phyloP scores from a whole-genome alignment of 2,888 invertebrate genomes.

The Philhelius pedissequus region DNA sequence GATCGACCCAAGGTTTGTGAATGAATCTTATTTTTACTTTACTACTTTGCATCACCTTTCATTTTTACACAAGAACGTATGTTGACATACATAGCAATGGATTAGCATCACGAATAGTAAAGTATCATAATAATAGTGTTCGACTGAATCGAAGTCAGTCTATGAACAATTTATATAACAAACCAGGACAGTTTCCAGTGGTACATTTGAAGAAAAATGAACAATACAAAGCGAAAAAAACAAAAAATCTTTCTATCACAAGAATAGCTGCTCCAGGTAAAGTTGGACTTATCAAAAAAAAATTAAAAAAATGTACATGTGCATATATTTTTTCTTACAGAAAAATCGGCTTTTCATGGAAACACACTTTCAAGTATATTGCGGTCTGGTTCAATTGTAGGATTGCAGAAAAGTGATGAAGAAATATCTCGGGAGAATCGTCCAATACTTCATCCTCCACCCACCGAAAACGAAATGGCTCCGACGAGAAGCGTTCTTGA shows the following conservation, averaged over 20 bases:
- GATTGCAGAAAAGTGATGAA: conserved; percentile 73
- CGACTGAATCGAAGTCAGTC: conserved; percentile 76
- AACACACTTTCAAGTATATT: conserved; percentile 76
- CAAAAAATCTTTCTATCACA: conserved; percentile 73
- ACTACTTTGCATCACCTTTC: background rate
- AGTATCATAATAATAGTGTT: conserved; percentile 78
- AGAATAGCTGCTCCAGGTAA: conserved; percentile 77
- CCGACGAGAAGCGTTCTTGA: conserved; percentile 81
- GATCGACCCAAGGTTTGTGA: conserved; percentile 74
- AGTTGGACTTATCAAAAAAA: background rate
- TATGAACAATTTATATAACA: conserved; percentile 76
- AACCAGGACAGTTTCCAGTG: conserved; percentile 79
- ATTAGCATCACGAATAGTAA: conserved; percentile 79
- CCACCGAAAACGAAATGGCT: conserved; percentile 76
- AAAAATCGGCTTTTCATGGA: conserved; percentile 74
- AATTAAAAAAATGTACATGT: background rate
- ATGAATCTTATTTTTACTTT: background rate
- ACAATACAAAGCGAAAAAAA: conserved; percentile 72
- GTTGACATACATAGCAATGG: conserved; percentile 81
- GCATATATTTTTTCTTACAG: conserved; percentile 57
- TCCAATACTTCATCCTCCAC: conserved; percentile 75
- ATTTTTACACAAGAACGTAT: conserved; percentile 73
- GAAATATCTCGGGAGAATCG: conserved; percentile 75
- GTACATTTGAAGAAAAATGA: conserved; percentile 80
- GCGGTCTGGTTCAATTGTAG: conserved; percentile 75